phyloP scores from a whole-genome alignment of 2,113 vertebrate species.

The Eira barbara region DNA sequence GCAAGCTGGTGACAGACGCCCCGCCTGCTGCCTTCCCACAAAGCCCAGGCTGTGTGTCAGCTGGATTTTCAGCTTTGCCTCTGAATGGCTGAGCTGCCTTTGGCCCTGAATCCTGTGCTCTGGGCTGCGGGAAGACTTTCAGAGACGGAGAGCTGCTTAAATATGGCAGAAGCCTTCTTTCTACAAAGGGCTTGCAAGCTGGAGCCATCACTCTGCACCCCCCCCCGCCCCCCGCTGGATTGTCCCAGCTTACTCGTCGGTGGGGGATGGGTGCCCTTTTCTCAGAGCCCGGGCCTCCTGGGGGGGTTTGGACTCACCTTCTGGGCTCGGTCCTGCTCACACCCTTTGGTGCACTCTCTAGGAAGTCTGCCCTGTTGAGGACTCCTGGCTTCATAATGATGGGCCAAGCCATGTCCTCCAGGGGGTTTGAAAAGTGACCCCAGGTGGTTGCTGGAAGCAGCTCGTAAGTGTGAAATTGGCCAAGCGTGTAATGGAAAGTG shows the following conservation, averaged over 20 bases:
- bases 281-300: neutral
- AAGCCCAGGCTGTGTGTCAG: neutral
- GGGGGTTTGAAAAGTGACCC: neutral
- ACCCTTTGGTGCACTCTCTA: neutral
- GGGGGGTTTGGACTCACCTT: neutral
- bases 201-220: neutral
- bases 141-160: neutral
- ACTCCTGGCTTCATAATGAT: no score
- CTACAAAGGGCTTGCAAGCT: neutral
- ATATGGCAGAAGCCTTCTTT: rapidly evolving
- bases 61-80: neutral
- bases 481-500: neutral
- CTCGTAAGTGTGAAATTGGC: neutral
- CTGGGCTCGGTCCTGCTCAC: neutral
- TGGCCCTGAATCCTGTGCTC: neutral
- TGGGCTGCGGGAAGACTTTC: neutral
- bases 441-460: neutral
- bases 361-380: neutral
- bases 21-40: neutral
- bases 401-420: neutral
- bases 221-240: neutral
- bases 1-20: neutral
- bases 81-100: neutral
- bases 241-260: rapidly evolving
- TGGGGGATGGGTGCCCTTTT: rapidly evolving